Evolutionary conservation across 2,797 vertebrate genomes (phyloP), one percentile per base, ranked within the genome.

Genomic region (Capromys pilorides): DNA sequence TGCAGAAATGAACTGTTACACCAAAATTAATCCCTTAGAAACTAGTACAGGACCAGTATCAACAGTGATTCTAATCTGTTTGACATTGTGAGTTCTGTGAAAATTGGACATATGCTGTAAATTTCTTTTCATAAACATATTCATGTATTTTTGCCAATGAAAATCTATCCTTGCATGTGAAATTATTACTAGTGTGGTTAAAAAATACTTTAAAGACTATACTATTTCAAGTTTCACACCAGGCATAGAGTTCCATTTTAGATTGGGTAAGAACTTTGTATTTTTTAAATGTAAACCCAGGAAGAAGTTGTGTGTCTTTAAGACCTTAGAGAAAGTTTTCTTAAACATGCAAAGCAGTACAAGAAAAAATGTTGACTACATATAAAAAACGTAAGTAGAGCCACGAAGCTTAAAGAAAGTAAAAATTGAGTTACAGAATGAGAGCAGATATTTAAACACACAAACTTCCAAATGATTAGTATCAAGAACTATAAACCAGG

Each of bases 261-360:
- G n/a, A 39, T 78, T 7, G 66, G 57, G 36, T 57, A 77, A 93
- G 26, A 28, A 86, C 36, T 86, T 88, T 51, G 61, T 57, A 24
- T 61, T 73, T 75, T 73, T n/a, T 13, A 33, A 26, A 69, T 57
- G 67, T 78, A 89, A 94, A 90, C 39, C 49, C 33, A 66, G 5
- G 24, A 69, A 79, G 69, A 69, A 78, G 54, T 62, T 75, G 41
- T 33, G 16, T 57, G 12, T 91, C 31, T 75, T 77, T 86, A 36
- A 88, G 67, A 88, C 41, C 54, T 79, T 66, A 67, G 62, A 93
- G 66, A 84, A 92, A 90, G 18, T 92, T 90, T 90, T 84, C 69
- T 57, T 86, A 82, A 84, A 84, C 4, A 82, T 61, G 51, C 82
- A 82, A 87, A 69, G 16, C 61, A 81, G 21, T 26, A 18, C 45